Conservation (phyloP, 1,140 invertebrate species). For the Zaprionus ghesquierei region DNA sequence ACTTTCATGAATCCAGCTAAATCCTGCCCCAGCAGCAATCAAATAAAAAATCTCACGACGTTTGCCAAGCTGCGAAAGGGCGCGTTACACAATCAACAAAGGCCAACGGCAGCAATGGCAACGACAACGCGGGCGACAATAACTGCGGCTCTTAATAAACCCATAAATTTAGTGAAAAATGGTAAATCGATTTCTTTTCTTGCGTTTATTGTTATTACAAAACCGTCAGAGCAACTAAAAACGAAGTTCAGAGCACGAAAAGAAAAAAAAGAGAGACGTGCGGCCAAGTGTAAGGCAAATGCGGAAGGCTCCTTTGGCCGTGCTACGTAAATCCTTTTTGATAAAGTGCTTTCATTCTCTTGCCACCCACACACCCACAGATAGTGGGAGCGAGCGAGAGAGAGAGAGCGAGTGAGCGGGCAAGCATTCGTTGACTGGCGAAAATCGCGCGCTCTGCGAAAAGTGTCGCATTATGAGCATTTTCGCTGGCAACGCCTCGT, state of each 20-base stretch:
- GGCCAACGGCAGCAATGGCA: constrained; percentile 12
- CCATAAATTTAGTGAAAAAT: constrained; percentile 79
- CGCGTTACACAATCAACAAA: constrained; percentile 35
- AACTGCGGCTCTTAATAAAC: constrained; percentile 57
- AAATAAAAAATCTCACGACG: constrained; percentile 56
- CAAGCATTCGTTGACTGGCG: constrained; percentile 35
- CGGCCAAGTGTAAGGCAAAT: constrained; percentile 19
- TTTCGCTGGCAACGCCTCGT: constrained; percentile 53
- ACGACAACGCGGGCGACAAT: constrained; percentile 11
- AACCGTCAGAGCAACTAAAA: constrained; percentile 62
- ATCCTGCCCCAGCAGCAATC: constrained; percentile 42
- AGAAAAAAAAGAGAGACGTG: constrained; percentile 1
- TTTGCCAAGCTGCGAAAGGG: constrained; percentile 14
- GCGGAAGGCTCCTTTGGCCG: constrained; percentile 24
- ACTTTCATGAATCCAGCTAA: constrained; percentile 19
- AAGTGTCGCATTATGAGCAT: constrained; percentile 77
- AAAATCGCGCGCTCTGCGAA: constrained; percentile 37
- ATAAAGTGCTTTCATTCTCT: constrained; percentile 71
- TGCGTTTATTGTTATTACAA: constrained; percentile 78
- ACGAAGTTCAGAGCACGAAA: neutral
- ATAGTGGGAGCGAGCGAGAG: neutral
- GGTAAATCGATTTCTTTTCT: constrained; percentile 72
- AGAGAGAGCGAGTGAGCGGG: neutral
- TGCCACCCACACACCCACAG: constrained; percentile 11
- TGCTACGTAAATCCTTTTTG: constrained; percentile 71